Conservation (phyloP, 1,140 invertebrate species). For the Leguminivora glycinivorella region DNA sequence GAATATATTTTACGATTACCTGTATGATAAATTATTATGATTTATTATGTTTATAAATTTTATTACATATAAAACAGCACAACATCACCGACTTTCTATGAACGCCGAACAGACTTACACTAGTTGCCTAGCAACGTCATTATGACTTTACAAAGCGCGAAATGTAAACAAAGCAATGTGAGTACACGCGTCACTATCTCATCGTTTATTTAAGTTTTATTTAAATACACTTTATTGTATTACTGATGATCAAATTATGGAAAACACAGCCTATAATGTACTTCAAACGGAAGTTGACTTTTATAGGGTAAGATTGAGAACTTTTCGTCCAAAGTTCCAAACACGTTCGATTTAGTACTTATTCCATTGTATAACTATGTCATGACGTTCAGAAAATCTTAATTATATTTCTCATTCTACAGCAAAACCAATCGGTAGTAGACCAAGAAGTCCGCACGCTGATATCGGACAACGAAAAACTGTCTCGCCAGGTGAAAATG, state of each 20-base stretch:
- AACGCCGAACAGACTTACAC: background rate
- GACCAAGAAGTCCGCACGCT: conserved; percentile 70
- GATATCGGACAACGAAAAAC: conserved; percentile 70
- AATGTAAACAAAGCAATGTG: conserved; percentile 29
- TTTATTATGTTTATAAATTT: no score
- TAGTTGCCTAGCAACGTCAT: conserved; percentile 25
- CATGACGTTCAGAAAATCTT: background rate
- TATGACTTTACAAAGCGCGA: conserved; percentile 11
- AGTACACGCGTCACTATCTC: background rate
- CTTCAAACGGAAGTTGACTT: conserved; percentile 71
- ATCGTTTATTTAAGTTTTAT: conserved; percentile 11
- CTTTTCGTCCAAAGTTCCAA: background rate
- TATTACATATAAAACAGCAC: no score
- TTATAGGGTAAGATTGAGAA: conserved; percentile 60
- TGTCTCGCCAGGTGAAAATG: conserved; percentile 64
- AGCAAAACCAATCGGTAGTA: conserved; percentile 72
- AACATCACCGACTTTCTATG: no score
- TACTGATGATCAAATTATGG: conserved; percentile 44
- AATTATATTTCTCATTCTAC: conserved; percentile 30
- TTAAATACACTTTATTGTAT: conserved; percentile 6
- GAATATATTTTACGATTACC: no score
- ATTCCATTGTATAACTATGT: background rate
- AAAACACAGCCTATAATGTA: conserved; percentile 48
- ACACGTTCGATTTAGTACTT: background rate
- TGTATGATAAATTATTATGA: no score